Conservation (phyloP, 2,797 vertebrate genomes). For the Gadopsis bispinosus region DNA sequence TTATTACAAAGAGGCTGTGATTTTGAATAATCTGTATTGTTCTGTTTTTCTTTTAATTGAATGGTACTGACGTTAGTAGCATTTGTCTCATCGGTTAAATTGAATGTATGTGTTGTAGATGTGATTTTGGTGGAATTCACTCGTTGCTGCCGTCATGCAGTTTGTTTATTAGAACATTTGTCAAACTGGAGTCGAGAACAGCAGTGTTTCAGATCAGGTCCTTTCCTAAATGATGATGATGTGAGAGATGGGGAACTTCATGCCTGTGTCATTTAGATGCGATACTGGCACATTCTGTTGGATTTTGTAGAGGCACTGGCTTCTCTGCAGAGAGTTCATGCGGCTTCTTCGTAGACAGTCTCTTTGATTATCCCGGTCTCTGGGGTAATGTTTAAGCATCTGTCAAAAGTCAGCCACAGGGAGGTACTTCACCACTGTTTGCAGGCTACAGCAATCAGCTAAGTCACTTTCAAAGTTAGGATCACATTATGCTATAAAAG, state of each 20-base stretch:
- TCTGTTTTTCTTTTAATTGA: conserved; percentile 45
- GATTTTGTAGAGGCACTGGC: conserved; percentile 1
- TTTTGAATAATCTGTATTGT: conserved; percentile 33
- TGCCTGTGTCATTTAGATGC: conserved; percentile 10
- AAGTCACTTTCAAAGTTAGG: conserved; percentile 50
- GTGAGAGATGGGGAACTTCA: neutral
- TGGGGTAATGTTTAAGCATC: conserved; percentile 9
- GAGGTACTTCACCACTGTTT: conserved; percentile 42
- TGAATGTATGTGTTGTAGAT: conserved; percentile 44
- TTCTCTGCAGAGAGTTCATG: neutral
- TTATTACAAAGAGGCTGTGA: conserved; percentile 49
- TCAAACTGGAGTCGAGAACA: conserved; percentile 48
- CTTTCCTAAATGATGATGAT: conserved; percentile 33
- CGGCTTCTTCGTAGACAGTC: neutral
- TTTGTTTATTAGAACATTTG: conserved; percentile 36
- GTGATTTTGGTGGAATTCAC: conserved; percentile 42
- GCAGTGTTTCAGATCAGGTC: conserved; percentile 50
- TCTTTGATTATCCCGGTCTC: conserved; percentile 13
- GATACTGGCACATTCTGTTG: neutral
- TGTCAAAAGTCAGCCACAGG: conserved; percentile 19
- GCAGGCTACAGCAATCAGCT: conserved; percentile 35
- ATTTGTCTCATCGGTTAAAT: conserved; percentile 39
- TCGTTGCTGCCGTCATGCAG: conserved; percentile 30
- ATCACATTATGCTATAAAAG: conserved; percentile 56
- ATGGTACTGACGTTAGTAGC: conserved; percentile 70